Conservation (phyloP, 2,797 vertebrate genomes). For the Helostoma temminkii region DNA sequence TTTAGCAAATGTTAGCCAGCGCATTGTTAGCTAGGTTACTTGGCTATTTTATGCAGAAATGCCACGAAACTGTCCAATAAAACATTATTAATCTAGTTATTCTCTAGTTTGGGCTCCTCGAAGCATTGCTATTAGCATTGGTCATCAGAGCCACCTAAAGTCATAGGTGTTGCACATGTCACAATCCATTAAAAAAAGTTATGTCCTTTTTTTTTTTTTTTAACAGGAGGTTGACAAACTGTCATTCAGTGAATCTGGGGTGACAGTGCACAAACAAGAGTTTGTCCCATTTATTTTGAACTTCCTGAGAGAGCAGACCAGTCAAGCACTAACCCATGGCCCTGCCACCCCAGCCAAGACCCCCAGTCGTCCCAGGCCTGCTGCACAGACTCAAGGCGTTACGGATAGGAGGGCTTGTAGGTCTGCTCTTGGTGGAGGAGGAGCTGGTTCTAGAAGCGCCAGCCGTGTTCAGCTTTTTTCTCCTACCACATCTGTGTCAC, state of each 20-base stretch:
- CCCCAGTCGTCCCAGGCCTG: conserved; percentile 83
- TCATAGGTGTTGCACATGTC: not conserved
- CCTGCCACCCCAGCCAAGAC: conserved; percentile 96
- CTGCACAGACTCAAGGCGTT: conserved; percentile 62
- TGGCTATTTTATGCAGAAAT: conserved; percentile 15
- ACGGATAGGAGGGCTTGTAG: conserved; percentile 72
- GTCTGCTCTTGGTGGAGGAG: conserved; percentile 58
- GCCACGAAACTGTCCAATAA: not conserved
- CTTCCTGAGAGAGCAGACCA: conserved; percentile 95
- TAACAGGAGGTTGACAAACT: conserved; percentile 78
- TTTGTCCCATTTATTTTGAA: conserved; percentile 96
- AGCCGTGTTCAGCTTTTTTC: conserved; percentile 91
- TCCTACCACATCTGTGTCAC: conserved; percentile 73
- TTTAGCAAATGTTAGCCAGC: conserved; percentile 19
- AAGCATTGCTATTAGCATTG: not conserved
- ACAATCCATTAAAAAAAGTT: not conserved
- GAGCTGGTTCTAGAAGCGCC: conserved; percentile 67
- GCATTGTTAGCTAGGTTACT: conserved; percentile 33
- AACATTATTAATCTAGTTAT: not conserved
- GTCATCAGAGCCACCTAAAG: not conserved
- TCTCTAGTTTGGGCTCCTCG: no score
- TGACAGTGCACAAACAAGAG: conserved; percentile 87
- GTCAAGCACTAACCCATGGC: conserved; percentile 91
- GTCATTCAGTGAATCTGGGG: conserved; percentile 64
- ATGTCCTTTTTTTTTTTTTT: conserved; percentile 21